Evolutionary conservation across 2,888 invertebrate genomes (phyloP), one percentile per base, ranked within the genome.

Genomic region (Cephus pygmeus): DNA sequence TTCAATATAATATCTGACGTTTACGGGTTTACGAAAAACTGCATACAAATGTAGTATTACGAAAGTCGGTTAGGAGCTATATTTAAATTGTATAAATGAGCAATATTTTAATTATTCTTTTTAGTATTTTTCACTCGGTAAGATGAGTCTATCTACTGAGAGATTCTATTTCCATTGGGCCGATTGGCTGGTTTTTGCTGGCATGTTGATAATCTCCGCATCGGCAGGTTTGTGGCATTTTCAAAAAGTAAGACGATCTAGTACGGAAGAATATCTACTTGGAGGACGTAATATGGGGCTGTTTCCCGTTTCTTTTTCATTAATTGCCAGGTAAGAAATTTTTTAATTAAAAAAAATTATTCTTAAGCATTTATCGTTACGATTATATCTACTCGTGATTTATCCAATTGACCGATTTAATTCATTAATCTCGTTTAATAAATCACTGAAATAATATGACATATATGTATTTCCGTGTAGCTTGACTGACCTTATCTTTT

Each of bases 231-330:
- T 97, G 74, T 97, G 94, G 87, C 93, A 94, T 85, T 93, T 92
- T 36, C 93, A 92, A 85, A 93, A 92, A 83, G 92, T 93, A 88
- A 95, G 83, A 91, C 92, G 85, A 93, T 94, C 88, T 90, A 96
- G 90, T 92, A 93, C 93, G 2, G 92, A 93, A 84, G 96, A 96
- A 87, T 97, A 97, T 90, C 92, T 97, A 76, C 93, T 97, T 81
- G 97, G 96, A 56, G 96, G 95, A 79, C 93, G 94, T 86, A 93
- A 94, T 79, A 93, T 97, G 93, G 94, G 94, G 79, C 94, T 95
- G 0, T 95, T 97, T 88, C 97, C 97, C 0, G 96, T 97, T 30
- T 95, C 97, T 34, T 95, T 97, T 94, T 97, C 97, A 12, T 93
- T 97, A 68, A 94, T 97, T 87, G 97, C 97, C 77, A 96, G 96